A percentile compares a stretch with the other conserved stretches of the same genome.
phyloP scores from a whole-genome alignment of 2,797 vertebrate genomes.

The Crocodylus rhombifer region DNA sequence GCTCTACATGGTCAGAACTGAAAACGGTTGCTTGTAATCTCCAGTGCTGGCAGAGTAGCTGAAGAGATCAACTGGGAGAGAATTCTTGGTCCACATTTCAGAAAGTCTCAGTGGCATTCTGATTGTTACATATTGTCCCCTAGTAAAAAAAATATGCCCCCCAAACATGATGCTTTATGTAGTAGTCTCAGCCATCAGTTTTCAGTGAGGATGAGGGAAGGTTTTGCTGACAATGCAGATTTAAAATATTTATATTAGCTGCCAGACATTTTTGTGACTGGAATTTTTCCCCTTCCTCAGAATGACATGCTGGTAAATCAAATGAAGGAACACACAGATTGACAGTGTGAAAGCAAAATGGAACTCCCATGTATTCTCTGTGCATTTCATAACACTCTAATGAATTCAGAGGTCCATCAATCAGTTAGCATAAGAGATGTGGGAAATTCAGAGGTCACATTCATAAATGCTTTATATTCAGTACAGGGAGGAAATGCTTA shows the following conservation, averaged over 20 bases:
- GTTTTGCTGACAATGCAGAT: constrained; percentile 43
- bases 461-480: constrained; percentile 51
- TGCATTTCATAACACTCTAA: constrained; percentile 52
- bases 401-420: constrained; percentile 35
- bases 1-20: background rate
- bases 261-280: constrained; percentile 24
- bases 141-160: background rate
- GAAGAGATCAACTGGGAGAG: background rate
- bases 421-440: constrained; percentile 16
- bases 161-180: constrained; percentile 10
- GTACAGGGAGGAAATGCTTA: background rate
- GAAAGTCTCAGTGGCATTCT: background rate
- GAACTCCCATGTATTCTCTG: constrained; percentile 34
- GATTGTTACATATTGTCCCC: background rate
- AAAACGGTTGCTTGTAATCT: background rate
- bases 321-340: background rate
- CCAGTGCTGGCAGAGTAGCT: no score
- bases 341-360: background rate
- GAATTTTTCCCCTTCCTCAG: constrained; percentile 21
- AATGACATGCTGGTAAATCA: constrained; percentile 43
- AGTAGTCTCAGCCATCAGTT: background rate
- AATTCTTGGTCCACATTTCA: background rate
- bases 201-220: background rate
- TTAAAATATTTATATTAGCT: constrained; percentile 17
- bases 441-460: constrained; percentile 52